Evolutionary conservation across 2,797 vertebrate species (phyloP), one percentile per base, ranked within the genome.

Genomic region (Meriones psammophilus): DNA sequence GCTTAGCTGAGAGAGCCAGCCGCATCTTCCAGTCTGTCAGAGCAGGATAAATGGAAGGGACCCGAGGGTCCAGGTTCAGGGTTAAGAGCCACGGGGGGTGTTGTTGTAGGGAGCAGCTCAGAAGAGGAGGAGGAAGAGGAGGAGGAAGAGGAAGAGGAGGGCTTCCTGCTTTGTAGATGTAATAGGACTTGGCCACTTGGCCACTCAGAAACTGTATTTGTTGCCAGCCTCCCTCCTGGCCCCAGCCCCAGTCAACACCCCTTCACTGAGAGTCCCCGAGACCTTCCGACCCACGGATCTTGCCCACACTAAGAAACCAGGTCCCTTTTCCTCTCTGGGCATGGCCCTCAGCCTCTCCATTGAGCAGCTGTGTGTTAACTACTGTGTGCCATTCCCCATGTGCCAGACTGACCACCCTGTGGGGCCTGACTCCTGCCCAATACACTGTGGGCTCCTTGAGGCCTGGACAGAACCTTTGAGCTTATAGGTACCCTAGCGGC

Each of bases 321-420:
- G 15, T 26, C 74, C 91, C 58, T 96, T 73, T 80, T 83, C 77
- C 64, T 58, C 17, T 69, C 91, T 68, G 58, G 71, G 66, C 62
- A 50, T 62, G 24, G 18, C 46, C 30, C 33, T 36, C 17, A 46
- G 8, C 15, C 50, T 33, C 71, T 64, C 42, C 5, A 14, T 46
- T 91, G 36, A n/a, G 64, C 91, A 89, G 4, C 62, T 39, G n/a
- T 60, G 42, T 54, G 46, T 58, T 91, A 30, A 88, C 42, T 69
- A 26, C 20, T 60, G n/a, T 69, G 68, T 73, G 22, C 77, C 39
- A 54, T 46, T 13, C 88, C 42, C 69, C 76, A 0, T 22, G 18
- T 36, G 42, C 54, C 50, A 26, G 13, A 79, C 87, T 56, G 36
- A 50, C 68, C 50, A 28, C 94, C 0, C 3, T n/a, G 6, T 20